Conservation (phyloP, 2,797 vertebrate species). For the Hafferia zeledoni region DNA sequence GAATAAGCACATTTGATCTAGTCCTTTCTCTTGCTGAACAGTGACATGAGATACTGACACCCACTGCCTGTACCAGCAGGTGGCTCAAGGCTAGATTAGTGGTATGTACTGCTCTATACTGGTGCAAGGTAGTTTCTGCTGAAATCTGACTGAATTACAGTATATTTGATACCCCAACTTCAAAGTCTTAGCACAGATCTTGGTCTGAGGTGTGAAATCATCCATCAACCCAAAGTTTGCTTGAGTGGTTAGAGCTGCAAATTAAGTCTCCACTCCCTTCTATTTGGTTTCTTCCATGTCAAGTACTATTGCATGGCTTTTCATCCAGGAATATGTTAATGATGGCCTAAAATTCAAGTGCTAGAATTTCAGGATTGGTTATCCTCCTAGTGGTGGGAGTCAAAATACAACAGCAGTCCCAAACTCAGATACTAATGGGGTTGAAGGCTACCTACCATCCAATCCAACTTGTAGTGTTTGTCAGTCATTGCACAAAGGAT, state of each 20-base stretch:
- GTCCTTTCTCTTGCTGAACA: not conserved
- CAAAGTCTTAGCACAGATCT: not conserved
- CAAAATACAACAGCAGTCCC: conserved; percentile 6
- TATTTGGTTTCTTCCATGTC: conserved; percentile 64
- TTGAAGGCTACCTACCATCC: conserved; percentile 25
- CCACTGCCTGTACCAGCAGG: not conserved
- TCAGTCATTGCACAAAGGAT: conserved; percentile 44
- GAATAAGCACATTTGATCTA: not conserved
- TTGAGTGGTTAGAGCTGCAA: not conserved
- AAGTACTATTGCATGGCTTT: conserved; percentile 71
- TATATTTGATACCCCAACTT: not conserved
- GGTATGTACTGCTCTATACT: not conserved
- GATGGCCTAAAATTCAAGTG: conserved; percentile 51
- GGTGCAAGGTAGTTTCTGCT: not conserved
- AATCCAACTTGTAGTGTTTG: not conserved
- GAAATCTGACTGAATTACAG: conserved; percentile 5
- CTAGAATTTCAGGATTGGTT: conserved; percentile 43
- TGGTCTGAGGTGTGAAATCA: not conserved
- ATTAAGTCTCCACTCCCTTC: conserved; percentile 20
- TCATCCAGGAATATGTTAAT: conserved; percentile 55
- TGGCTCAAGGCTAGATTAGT: not conserved
- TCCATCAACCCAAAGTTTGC: not conserved
- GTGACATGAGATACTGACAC: not conserved
- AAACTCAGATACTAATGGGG: not conserved
- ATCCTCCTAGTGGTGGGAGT: conserved; percentile 14